Evolutionary conservation across 2,888 invertebrate genomes (phyloP).

Genomic region (Philereme transversata): DNA sequence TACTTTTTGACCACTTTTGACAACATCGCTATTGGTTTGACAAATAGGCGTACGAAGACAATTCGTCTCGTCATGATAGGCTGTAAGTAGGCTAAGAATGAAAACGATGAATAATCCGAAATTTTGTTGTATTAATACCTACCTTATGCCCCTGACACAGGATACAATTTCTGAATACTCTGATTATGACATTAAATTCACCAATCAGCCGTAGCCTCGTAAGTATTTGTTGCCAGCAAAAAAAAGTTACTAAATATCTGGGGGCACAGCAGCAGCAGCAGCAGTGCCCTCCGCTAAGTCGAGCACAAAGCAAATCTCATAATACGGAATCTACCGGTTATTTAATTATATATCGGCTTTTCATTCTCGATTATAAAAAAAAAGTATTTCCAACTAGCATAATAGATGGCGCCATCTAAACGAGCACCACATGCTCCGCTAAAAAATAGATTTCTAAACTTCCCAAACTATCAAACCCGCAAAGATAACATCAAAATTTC

Average conservation of each 20-base stretch:
- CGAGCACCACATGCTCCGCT: too few relatives aligned
- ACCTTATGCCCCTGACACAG: background rate
- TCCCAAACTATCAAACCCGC: too few relatives aligned
- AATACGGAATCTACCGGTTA: background rate
- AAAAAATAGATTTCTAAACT: too few relatives aligned
- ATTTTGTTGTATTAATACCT: background rate
- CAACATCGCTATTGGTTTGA: conserved; percentile 54
- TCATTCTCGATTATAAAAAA: too few relatives aligned
- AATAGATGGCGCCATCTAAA: too few relatives aligned
- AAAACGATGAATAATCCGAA: background rate
- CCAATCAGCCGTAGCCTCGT: conserved; percentile 20
- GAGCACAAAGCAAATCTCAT: background rate
- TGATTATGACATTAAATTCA: background rate
- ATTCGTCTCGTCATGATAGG: conserved; percentile 75
- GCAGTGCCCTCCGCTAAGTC: too few relatives aligned
- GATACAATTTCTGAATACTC: background rate
- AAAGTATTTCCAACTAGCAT: too few relatives aligned
- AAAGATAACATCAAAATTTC: too few relatives aligned
- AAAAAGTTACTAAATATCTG: background rate
- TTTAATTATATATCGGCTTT: too few relatives aligned
- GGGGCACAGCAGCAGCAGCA: too few relatives aligned
- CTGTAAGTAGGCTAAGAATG: conserved; percentile 8
- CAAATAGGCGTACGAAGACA: conserved; percentile 61
- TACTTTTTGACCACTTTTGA: conserved; percentile 50
- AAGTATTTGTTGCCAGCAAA: conserved; percentile 5